Evolutionary conservation across 2,113 vertebrate genomes (phyloP), one percentile per base, ranked within the genome.

Genomic region (Planiliza haematocheilus): DNA sequence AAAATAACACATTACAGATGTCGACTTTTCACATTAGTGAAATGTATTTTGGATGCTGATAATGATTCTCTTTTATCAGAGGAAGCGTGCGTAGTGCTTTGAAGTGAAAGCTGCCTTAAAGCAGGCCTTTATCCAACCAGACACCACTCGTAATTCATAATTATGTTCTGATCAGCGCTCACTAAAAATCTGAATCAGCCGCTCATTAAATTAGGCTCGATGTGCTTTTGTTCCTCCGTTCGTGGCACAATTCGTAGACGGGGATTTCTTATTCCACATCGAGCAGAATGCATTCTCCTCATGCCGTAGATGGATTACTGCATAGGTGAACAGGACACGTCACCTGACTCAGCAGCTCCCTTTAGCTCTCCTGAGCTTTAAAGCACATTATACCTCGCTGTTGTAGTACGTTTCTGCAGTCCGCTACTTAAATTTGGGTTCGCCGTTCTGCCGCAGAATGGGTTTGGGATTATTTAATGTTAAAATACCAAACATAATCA

Each of bases 161-260:
- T 84, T 77, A 87, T 75, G 55, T 70, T 69, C 68, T 74, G 65
- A 90, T 91, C 78, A 81, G 79, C 87, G 77, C 52, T 60, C 58
- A 73, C 82, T 73, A 56, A 80, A 70, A 77, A 58, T 10, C 43
- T 61, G 63, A 82, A 82, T 77, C 46, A 81, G 52, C 30, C 57
- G 48, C 59, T 77, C 75, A 85, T 78, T 79, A 72, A 84, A 82
- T 86, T 12, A 57, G 30, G 17, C 11, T 77, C 72, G 57, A 58
- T 50, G 42, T 64, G 41, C 38, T 51, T 24, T 30, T 51, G 16
- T 13, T 79, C 39, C 56, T 46, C 45, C 41, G 43, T 66, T 59
- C 60, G 66, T 56, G 45, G 45, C 63, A 11, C 41, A n/a, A n/a
- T 45, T 63, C 2, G 10, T 52, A 43, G 46, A 38, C 37, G 18